A percentile compares a stretch with the other conserved stretches of the same genome.
Conservation (phyloP, 2,113 vertebrate species). For the Strigops habroptila region DNA sequence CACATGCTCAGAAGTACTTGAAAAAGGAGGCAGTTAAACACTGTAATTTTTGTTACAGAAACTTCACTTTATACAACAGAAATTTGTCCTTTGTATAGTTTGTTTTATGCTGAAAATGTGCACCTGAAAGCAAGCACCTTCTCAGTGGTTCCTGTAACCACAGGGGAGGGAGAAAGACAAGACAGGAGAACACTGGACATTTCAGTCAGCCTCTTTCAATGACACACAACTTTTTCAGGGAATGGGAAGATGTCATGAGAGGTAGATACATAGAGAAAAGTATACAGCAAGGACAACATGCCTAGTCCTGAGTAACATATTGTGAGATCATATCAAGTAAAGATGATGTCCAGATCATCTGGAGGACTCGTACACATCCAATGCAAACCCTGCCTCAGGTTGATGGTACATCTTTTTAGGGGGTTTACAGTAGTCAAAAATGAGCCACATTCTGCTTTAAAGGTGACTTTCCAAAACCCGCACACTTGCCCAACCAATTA, state of each 20-base stretch:
- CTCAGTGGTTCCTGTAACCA: not conserved
- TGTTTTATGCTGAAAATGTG: not conserved
- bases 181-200: accelerated
- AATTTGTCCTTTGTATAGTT: not conserved
- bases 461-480: not conserved
- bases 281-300: not conserved
- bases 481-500: not conserved
- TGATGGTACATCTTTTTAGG: too few species aligned
- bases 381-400: not conserved
- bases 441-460: not conserved
- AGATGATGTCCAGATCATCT: too few species aligned
- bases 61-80: not conserved
- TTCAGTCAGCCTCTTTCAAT: not conserved
- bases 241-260: not conserved
- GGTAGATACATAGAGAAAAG: not conserved
- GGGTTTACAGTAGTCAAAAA: not conserved
- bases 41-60: not conserved
- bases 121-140: not conserved
- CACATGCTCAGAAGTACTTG: accelerated
- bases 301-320: accelerated
- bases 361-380: too few species aligned
- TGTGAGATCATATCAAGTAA: not conserved
- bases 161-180: not conserved
- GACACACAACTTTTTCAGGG: not conserved
- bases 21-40: not conserved